Evolutionary conservation across 1,140 invertebrate genomes (phyloP).

Genomic region (Bactericera cockerelli): DNA sequence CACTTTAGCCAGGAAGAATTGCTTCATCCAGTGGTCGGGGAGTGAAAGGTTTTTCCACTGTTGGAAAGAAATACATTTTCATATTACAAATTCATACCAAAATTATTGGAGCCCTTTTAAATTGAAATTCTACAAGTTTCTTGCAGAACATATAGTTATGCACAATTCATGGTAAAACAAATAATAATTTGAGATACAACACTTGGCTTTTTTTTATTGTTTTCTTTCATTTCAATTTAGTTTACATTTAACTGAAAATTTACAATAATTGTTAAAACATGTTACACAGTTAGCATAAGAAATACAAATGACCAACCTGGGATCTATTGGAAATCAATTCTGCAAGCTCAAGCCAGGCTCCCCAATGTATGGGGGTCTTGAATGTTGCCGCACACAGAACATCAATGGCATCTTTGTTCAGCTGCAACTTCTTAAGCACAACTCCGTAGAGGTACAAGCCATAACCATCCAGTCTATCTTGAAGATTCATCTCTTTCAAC

Average conservation of each 20-base stretch:
- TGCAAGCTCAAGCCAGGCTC: constrained; percentile 84
- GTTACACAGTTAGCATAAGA: too few relatives aligned
- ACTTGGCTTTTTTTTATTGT: too few relatives aligned
- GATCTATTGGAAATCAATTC: constrained; percentile 62
- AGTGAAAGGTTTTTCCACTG: constrained; percentile 56
- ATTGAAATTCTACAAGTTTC: neutral
- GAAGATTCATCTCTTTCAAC: neutral
- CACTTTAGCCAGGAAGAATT: constrained; percentile 80
- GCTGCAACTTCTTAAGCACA: constrained; percentile 72
- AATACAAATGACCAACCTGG: constrained; percentile 21
- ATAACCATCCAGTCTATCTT: constrained; percentile 55
- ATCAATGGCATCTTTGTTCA: constrained; percentile 53
- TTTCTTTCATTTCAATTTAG: too few relatives aligned
- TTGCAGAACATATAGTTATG: neutral
- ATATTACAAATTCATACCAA: constrained; percentile 9
- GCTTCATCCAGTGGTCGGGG: constrained; percentile 87
- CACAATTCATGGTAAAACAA: too few relatives aligned
- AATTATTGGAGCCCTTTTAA: neutral
- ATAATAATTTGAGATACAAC: too few relatives aligned
- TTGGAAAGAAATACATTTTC: too few relatives aligned
- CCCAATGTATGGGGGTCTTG: constrained; percentile 73
- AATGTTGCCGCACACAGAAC: constrained; percentile 62
- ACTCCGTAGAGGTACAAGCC: constrained; percentile 82
- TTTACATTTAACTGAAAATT: too few relatives aligned
- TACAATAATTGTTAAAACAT: too few relatives aligned